Evolutionary conservation across 2,113 vertebrate genomes (phyloP).

Genomic region (Phylloscopus whistleri): DNA sequence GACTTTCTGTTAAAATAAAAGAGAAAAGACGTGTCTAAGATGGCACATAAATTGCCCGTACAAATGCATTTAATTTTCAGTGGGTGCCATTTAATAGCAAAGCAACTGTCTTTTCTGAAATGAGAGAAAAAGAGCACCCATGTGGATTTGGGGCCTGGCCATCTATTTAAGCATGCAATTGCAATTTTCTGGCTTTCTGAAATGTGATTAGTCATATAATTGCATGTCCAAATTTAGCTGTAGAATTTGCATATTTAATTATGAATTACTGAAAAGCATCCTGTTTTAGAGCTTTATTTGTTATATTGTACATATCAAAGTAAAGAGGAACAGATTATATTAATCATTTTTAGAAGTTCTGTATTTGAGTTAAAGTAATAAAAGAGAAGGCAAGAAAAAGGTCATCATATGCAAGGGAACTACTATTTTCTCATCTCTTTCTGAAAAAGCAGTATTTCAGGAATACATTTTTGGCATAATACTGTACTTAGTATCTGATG

Average conservation of each 20-base stretch:
- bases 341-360: constrained; percentile 23
- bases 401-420: neutral
- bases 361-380: neutral
- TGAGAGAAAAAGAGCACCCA: constrained; percentile 15
- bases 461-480: neutral
- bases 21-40: neutral
- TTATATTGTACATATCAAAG: constrained; percentile 26
- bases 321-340: constrained; percentile 19
- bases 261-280: constrained; percentile 59
- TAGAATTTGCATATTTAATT: constrained; percentile 65
- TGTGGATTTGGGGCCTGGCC: constrained; percentile 40
- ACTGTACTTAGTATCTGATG: neutral
- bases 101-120: neutral
- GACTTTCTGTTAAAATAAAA: neutral
- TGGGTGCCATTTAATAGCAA: constrained; percentile 1
- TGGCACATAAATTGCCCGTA: neutral
- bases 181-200: constrained; percentile 65
- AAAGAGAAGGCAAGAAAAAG: neutral
- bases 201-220: constrained; percentile 69
- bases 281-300: constrained; percentile 51
- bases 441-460: neutral
- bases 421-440: neutral
- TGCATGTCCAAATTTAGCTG: constrained; percentile 65
- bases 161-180: constrained; percentile 64
- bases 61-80: constrained; percentile 25